Conservation (phyloP, 2,888 invertebrate genomes). For the Xiphydria camelus region DNA sequence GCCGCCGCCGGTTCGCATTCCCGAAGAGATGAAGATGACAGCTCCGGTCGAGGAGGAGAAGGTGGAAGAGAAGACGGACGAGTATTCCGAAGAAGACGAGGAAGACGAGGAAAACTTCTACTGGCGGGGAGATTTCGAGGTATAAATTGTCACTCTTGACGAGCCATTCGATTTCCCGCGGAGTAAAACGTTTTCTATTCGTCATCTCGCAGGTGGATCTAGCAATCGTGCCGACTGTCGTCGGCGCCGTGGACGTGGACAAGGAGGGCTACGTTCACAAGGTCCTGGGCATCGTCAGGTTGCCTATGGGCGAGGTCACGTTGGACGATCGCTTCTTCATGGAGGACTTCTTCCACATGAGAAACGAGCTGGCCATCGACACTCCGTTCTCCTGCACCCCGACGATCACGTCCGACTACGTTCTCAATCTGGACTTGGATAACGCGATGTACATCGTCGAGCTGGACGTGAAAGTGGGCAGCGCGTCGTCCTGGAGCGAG, state of each 20-base stretch:
- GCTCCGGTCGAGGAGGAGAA: conserved; percentile 28
- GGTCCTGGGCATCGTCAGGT: conserved; percentile 48
- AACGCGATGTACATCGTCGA: conserved; percentile 57
- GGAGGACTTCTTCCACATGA: conserved; percentile 60
- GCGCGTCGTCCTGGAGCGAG: conserved; percentile 58
- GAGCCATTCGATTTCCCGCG: no score
- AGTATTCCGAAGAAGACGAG: conserved; percentile 53
- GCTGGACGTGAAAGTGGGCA: conserved; percentile 58
- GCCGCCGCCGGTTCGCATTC: conserved; percentile 37
- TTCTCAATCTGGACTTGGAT: conserved; percentile 59
- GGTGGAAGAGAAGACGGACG: conserved; percentile 48
- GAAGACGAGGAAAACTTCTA: conserved; percentile 60
- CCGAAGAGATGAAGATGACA: conserved; percentile 24
- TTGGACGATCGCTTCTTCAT: conserved; percentile 63
- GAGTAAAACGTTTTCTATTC: background rate
- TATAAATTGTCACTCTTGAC: conserved; percentile 42
- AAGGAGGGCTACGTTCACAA: conserved; percentile 46
- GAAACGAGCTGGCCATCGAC: conserved; percentile 63
- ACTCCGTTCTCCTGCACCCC: conserved; percentile 61
- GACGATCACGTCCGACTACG: conserved; percentile 60
- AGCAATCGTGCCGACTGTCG: conserved; percentile 38
- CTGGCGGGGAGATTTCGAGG: conserved; percentile 63
- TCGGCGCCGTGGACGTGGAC: conserved; percentile 46
- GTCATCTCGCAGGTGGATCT: conserved; percentile 31
- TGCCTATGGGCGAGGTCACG: conserved; percentile 63